Evolutionary conservation across 2,113 vertebrate genomes (phyloP).

Genomic region (Oreochromis tanganicae): DNA sequence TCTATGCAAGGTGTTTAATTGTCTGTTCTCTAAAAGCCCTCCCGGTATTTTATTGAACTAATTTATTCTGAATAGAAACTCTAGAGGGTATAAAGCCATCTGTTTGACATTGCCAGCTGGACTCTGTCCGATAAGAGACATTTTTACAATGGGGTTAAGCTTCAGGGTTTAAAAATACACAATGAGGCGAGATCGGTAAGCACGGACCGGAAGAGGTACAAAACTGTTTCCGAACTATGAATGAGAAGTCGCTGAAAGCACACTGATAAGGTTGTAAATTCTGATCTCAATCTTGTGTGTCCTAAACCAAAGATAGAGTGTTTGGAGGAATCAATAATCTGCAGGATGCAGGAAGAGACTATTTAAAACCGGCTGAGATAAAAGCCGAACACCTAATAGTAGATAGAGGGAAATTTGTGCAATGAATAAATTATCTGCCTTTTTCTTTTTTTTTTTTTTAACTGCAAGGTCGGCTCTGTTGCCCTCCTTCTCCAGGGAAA

Average conservation of each 20-base stretch:
- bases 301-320: constrained; percentile 23
- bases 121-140: constrained; percentile 46
- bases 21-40: constrained; percentile 32
- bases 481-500: constrained; percentile 48
- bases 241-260: constrained; percentile 16
- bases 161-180: constrained; percentile 44
- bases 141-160: constrained; percentile 49
- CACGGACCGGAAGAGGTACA: not conserved
- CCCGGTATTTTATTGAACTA: constrained; percentile 54
- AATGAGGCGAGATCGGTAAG: not conserved
- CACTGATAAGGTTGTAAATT: constrained; percentile 44
- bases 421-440: constrained; percentile 60
- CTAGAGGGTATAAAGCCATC: constrained; percentile 45
- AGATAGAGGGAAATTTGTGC: constrained; percentile 38
- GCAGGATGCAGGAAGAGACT: not conserved
- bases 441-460: constrained; percentile 32
- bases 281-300: constrained; percentile 39
- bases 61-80: constrained; percentile 57
- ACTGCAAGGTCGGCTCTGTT: constrained; percentile 55
- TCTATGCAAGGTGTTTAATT: constrained; percentile 56
- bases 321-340: constrained; percentile 54
- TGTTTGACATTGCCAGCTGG: constrained; percentile 59
- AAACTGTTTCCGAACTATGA: not conserved
- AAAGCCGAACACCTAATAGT: constrained; percentile 14
- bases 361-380: constrained; percentile 33